Conservation (phyloP, 2,113 vertebrate species). For the Upupa epops region DNA sequence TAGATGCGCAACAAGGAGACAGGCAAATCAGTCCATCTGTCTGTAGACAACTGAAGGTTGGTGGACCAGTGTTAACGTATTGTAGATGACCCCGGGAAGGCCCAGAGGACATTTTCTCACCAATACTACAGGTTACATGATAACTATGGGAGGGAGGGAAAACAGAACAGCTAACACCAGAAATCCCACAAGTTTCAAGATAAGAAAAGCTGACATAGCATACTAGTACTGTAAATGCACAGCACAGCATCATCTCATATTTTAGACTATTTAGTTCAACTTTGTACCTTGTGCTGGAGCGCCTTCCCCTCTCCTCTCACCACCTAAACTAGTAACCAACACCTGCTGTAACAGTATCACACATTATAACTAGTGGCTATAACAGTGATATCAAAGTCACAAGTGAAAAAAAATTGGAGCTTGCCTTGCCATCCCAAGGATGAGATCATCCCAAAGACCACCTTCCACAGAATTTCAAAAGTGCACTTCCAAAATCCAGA, state of each 20-base stretch:
- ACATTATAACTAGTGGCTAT: neutral
- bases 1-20: neutral
- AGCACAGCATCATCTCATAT: neutral
- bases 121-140: neutral
- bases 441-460: neutral
- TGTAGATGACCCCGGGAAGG: neutral
- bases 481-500: neutral
- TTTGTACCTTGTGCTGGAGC: neutral
- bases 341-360: neutral
- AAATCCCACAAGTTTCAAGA: neutral
- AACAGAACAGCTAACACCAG: neutral
- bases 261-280: neutral
- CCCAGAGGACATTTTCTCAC: neutral
- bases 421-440: neutral
- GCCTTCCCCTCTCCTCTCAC: neutral
- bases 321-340: neutral
- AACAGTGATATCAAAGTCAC: neutral
- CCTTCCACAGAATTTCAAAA: neutral
- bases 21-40: neutral
- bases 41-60: neutral
- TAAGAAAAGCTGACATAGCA: neutral
- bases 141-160: neutral
- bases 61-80: neutral
- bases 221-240: neutral
- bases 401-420: neutral